Percentiles rank a stretch among this genome's conserved stretches.
phyloP scores from a whole-genome alignment of 37 sponge, comb jelly and placozoan genomes.

The Eunapius fragilis region DNA sequence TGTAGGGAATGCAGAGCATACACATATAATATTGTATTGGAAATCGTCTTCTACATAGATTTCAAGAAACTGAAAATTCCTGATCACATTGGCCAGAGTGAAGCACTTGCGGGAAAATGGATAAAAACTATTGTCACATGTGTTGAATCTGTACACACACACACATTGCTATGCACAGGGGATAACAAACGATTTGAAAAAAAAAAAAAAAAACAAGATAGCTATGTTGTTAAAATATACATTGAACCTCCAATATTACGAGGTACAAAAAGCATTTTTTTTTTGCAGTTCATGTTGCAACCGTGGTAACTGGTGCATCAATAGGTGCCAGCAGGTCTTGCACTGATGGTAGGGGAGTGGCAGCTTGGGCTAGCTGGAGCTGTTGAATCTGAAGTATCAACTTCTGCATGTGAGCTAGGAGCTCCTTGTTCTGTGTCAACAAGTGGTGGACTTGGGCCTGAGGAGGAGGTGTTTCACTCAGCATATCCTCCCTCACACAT shows the following conservation, averaged over 20 bases:
- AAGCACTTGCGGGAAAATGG: neutral
- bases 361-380: conserved; percentile 31
- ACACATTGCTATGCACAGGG: neutral
- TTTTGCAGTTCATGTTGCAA: neutral
- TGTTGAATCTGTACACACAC: neutral
- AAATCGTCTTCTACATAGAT: neutral
- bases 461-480: neutral
- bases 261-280: neutral
- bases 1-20: too few relatives aligned
- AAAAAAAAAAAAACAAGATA: neutral
- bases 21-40: too few relatives aligned
- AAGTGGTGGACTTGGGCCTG: conserved; percentile 81
- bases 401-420: conserved; percentile 82
- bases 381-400: conserved; percentile 65
- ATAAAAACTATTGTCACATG: neutral
- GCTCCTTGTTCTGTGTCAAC: conserved; percentile 81
- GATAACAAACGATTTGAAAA: neutral
- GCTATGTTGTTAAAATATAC: neutral
- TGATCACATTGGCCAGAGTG: neutral
- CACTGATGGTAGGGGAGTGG: too few relatives aligned
- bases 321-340: neutral
- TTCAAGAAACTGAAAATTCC: conserved; percentile 59
- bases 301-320: neutral
- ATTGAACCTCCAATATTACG: neutral
- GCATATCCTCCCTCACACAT: neutral